phyloP scores from a whole-genome alignment of 2,797 vertebrate genomes.

The Vespertilio murinus region DNA sequence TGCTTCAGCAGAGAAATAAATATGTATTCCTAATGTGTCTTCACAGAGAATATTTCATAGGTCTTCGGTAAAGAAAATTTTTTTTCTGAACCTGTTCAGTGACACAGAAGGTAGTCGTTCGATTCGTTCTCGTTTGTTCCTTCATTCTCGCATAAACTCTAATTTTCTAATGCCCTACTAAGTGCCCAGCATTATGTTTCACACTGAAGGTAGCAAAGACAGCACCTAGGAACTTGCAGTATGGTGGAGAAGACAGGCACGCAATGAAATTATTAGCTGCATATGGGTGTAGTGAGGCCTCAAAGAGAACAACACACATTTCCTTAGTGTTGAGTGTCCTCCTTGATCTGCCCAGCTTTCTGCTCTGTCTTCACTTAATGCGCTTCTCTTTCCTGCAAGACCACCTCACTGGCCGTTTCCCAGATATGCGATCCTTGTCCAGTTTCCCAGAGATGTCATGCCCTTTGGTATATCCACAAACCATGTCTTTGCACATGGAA shows the following conservation, averaged over 20 bases:
- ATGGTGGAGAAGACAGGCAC: neutral
- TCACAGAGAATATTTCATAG: neutral
- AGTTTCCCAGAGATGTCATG: neutral
- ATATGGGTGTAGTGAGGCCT: neutral
- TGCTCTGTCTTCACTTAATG: neutral
- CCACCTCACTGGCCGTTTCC: neutral
- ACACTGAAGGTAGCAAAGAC: neutral
- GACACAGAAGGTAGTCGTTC: neutral
- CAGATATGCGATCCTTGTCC: neutral
- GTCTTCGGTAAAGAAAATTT: neutral
- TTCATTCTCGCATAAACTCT: conserved; percentile 34
- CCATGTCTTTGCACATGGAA: neutral
- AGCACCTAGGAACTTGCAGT: neutral
- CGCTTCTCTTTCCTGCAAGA: neutral
- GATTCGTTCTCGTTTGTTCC: conserved; percentile 11
- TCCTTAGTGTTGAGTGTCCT: neutral
- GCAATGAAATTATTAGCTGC: neutral
- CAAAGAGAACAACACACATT: neutral
- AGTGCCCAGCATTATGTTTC: neutral
- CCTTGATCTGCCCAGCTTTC: neutral
- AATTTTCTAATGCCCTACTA: conserved; percentile 14
- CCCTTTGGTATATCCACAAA: neutral
- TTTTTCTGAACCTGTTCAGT: neutral
- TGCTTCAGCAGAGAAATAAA: conserved; percentile 51
- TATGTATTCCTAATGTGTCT: conserved; percentile 35